These are phyloP conservation scores for Pontoporia blainvillei DNA, from an alignment of 2,113 vertebrate genomes.

Conservation along the genomic window DNA sequence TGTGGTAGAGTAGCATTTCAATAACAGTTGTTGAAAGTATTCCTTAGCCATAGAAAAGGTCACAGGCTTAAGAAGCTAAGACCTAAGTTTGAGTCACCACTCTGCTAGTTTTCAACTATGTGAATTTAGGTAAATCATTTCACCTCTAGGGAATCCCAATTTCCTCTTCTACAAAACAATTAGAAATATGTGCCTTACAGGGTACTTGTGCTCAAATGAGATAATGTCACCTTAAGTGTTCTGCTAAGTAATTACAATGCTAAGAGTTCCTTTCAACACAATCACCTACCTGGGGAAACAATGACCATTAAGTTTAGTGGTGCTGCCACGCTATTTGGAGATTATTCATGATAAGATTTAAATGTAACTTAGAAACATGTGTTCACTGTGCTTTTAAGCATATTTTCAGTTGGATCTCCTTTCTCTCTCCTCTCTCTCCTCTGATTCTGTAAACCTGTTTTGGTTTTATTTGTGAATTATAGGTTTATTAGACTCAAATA, in stretches of 20 bases:
- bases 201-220: background rate
- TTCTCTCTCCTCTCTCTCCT: background rate
- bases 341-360: background rate
- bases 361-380: background rate
- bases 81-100: background rate
- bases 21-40: too few relatives aligned
- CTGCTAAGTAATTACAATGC: background rate
- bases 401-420: background rate
- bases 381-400: background rate
- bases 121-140: background rate
- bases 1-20: too few relatives aligned
- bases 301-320: background rate
- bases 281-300: background rate
- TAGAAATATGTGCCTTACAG: background rate
- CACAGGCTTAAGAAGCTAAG: background rate
- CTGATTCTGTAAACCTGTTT: background rate
- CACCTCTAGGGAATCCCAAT: background rate
- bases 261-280: background rate
- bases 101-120: background rate
- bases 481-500: conserved; percentile 29
- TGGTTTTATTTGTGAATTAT: background rate
- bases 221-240: background rate
- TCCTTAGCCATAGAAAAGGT: background rate
- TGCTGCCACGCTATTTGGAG: background rate
- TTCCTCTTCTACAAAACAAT: background rate